These are phyloP conservation scores for Parnassius glacialis DNA, from an alignment of 2,888 invertebrate species.

Conservation along the genomic window DNA sequence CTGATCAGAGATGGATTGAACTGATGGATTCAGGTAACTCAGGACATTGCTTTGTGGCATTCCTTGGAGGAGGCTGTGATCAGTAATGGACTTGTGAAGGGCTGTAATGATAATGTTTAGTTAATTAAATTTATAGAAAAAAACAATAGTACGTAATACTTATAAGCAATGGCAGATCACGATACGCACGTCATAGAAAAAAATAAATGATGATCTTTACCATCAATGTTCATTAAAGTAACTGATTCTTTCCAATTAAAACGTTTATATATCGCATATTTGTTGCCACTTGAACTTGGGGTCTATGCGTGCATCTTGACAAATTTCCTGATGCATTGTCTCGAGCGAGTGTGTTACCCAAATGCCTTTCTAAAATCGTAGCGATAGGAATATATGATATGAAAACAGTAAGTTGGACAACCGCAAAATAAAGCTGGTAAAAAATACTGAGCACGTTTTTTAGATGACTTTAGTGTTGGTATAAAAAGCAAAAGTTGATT, in stretches of 20 bases:
- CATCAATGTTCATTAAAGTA: slow-evolving; percentile 30
- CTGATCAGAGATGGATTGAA: too few relatives aligned
- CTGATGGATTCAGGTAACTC: too few relatives aligned
- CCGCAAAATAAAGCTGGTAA: slow-evolving; percentile 40
- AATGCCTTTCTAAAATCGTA: slow-evolving; percentile 29
- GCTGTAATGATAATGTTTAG: too few relatives aligned
- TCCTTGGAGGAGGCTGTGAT: too few relatives aligned
- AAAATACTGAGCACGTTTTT: slow-evolving; percentile 63
- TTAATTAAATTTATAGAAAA: too few relatives aligned
- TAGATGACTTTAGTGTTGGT: slow-evolving; percentile 62
- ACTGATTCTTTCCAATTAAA: slow-evolving; percentile 41
- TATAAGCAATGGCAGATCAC: neutral
- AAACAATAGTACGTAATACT: neutral
- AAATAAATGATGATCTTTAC: slow-evolving; percentile 7
- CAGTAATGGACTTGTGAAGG: too few relatives aligned
- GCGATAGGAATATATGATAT: slow-evolving; percentile 24
- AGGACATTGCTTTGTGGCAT: too few relatives aligned
- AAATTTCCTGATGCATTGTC: slow-evolving; percentile 30
- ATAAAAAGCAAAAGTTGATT: slow-evolving; percentile 65
- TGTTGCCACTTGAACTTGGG: slow-evolving; percentile 52
- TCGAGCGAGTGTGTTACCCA: slow-evolving; percentile 3
- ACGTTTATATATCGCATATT: slow-evolving; percentile 36
- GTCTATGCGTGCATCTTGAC: slow-evolving; percentile 49
- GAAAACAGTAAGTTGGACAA: neutral
- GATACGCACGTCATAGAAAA: slow-evolving; percentile 4